Evolutionary conservation across 2,113 vertebrate species (phyloP), one percentile per base, ranked within the genome.

Genomic region (Eulemur rufifrons): DNA sequence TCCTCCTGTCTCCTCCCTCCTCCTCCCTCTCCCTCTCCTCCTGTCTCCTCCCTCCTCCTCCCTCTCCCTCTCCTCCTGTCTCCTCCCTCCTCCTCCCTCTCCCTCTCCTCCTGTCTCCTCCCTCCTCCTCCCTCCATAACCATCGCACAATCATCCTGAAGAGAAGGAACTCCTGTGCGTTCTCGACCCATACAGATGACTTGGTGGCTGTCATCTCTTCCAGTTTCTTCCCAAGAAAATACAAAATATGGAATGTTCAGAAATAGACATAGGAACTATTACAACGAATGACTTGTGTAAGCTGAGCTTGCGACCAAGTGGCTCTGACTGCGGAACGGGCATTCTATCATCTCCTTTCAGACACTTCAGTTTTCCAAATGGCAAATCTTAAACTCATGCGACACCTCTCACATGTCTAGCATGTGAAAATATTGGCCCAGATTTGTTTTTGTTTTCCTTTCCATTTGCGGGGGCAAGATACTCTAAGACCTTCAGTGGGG

Each of bases 281-380:
- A 5, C 4, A 37, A 17, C 7, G 25, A 39, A 50, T 0, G 10
- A 1, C 10, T 5, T 4, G 0, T 17, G 21, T 4, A 64, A 50
- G 15, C 15, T 21, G 13, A 45, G 32, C 17, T 37, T 12, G 1
- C 9, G 13, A 32, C 0, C 5, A 2, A 27, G 11, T 15, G 34
- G 5, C 56, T 76, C 56, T 63, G 56, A 17, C 1, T 2, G 23
- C 32, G 23, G 32, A 39, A 9, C 14, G 4, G 7, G 11, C 2
- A 5, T 6, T 1, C n/a, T 11, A 0, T 37, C 50, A 34, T 50
- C 42, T 13, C 6, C 29, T n/a, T 47, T 61, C 52, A 12, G 21
- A 18, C 8, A 0, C 61, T 81, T 64, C 52, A 5, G 0, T 27
- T 39, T 61, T 17, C 84, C 23, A 29, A 63, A 69, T 4, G 14